Conservation (phyloP, 2,113 vertebrate genomes). For the Nannospalax galili region DNA sequence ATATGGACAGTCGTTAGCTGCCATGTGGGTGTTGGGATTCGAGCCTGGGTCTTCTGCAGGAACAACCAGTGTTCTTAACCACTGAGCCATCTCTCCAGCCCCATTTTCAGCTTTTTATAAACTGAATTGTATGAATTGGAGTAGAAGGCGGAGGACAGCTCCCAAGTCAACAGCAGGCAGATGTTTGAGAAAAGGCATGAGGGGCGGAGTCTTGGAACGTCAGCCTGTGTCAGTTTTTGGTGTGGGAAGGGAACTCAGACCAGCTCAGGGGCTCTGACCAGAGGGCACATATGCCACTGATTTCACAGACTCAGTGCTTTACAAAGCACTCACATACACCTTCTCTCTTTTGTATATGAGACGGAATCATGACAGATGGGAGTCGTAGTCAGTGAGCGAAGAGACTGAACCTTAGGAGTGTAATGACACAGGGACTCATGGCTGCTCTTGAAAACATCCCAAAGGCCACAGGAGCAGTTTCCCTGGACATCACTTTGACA, state of each 20-base stretch:
- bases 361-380: background rate
- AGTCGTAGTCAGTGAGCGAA: background rate
- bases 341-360: background rate
- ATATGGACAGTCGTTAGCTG: too few species aligned
- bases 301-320: too few species aligned
- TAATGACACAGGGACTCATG: background rate
- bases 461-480: background rate
- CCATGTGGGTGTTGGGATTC: too few species aligned
- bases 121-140: background rate
- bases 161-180: background rate
- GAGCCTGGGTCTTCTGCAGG: too few species aligned
- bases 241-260: background rate
- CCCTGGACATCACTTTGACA: background rate
- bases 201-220: background rate
- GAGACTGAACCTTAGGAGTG: background rate
- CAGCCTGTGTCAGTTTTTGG: rapidly evolving
- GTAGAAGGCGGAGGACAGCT: background rate
- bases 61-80: too few species aligned
- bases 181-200: background rate
- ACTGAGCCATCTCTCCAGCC: too few species aligned
- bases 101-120: background rate
- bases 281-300: background rate
- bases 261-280: background rate
- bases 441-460: background rate
- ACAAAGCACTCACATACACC: background rate